phyloP scores from a whole-genome alignment of 1,140 invertebrate genomes.

The Aphelenchoides fujianensis region DNA sequence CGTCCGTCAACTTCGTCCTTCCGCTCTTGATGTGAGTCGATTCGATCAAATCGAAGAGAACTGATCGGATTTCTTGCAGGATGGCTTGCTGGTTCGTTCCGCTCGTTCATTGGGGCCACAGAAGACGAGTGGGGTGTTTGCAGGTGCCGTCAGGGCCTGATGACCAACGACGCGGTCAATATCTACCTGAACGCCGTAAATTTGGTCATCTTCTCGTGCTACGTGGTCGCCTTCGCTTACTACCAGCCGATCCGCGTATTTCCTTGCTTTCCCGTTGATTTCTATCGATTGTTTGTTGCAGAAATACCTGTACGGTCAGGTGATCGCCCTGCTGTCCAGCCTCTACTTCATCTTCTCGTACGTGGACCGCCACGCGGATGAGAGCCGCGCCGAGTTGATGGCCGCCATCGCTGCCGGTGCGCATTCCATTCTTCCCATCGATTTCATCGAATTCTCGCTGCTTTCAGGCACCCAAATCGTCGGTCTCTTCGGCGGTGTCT shows the following conservation, averaged over 20 bases:
- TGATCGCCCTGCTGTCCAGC: constrained; percentile 29
- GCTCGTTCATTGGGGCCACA: too few relatives aligned
- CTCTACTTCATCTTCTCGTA: constrained; percentile 49
- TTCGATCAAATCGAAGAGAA: constrained; percentile 13
- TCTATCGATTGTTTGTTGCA: constrained; percentile 21
- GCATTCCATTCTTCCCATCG: too few relatives aligned
- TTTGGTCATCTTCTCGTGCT: constrained; percentile 53
- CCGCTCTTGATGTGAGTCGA: constrained; percentile 57
- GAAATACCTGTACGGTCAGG: constrained; percentile 56
- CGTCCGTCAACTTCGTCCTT: constrained; percentile 59
- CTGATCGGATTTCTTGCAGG: constrained; percentile 27
- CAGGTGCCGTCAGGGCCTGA: constrained; percentile 54
- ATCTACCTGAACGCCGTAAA: constrained; percentile 56
- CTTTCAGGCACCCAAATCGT: constrained; percentile 57
- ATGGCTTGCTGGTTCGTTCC: constrained; percentile 46
- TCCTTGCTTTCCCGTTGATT: neutral
- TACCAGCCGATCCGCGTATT: constrained; percentile 58
- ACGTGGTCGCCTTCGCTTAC: constrained; percentile 54
- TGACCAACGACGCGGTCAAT: constrained; percentile 57
- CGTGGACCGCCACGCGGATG: constrained; percentile 44
- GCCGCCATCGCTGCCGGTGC: too few relatives aligned
- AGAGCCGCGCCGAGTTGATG: constrained; percentile 48
- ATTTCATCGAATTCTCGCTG: too few relatives aligned
- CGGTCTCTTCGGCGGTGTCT: constrained; percentile 55
- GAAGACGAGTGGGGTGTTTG: too few relatives aligned